Base-by-base conservation (phyloP, 2,797 vertebrate species). In the Rousettus madagascariensis region DNA sequence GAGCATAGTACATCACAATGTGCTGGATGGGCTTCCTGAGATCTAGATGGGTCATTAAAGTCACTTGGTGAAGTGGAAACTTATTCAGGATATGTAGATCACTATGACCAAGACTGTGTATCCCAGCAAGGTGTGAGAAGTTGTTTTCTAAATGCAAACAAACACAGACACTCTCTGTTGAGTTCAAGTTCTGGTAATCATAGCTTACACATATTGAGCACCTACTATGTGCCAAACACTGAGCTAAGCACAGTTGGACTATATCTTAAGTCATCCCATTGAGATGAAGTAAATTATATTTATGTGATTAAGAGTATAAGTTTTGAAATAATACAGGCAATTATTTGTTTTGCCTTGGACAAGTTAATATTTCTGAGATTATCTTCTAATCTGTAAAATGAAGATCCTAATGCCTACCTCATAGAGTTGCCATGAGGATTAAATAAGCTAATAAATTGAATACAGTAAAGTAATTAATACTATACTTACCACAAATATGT, bases 361-460 rank as follows among this genome's bases (percentile, higher is more conserved):
- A 84, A 90, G 49, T 89, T 59, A 55, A 77, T 57, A 3, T 57
- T 33, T 49, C 75, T 75, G 24, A 86, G 26, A 74, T 26, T 93
- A 59, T 94, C 86, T 95, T 46, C 49, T 82, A 57, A 91, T 85
- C n/a, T 93, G 38, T 74, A 57, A 75, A 95, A 61, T 22, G 51
- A 74, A 78, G 61, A 61, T 77, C 57, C 86, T 46, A 53, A 77
- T 82, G 41, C 41, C 74, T 83, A 94, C 55, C 36, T 92, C 85
- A 72, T 13, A 86, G 88, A 75, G 53, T 59, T 71, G 15, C 77
- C 78, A 65, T 82, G 46, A 89, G 38, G 10, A 86, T 85, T 68
- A 82, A 88, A 69, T 68, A 95, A 88, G 43, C 53, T 79, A 72
- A 63, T 93, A 43, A 82, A 43, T 79, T 78, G 49, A 86, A 77